Conservation (phyloP, 2,888 invertebrate genomes). For the Cryptocephalus primarius region DNA sequence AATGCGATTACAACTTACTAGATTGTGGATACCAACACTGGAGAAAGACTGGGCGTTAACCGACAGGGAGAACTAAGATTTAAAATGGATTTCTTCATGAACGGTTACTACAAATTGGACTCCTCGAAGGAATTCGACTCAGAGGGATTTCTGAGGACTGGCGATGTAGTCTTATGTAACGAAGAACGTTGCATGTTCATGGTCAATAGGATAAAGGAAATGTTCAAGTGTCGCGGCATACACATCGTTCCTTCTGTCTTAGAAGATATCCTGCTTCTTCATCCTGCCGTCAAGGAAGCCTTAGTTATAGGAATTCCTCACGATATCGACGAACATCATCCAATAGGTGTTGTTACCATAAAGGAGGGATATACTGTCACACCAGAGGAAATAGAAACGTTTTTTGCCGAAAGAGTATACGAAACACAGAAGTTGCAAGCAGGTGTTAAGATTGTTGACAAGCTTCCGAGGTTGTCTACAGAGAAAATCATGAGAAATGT, state of each 20-base stretch:
- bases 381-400: too few relatives aligned
- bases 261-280: conserved; percentile 56
- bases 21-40: conserved; percentile 39
- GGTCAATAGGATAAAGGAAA: conserved; percentile 37
- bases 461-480: too few relatives aligned
- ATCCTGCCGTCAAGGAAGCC: conserved; percentile 62
- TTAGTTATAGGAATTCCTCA: conserved; percentile 49
- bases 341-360: too few relatives aligned
- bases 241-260: conserved; percentile 67
- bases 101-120: conserved; percentile 39
- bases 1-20: conserved; percentile 21
- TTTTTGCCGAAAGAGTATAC: too few relatives aligned
- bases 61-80: conserved; percentile 42
- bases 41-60: conserved; percentile 37
- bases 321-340: too few relatives aligned
- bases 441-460: too few relatives aligned
- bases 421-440: too few relatives aligned
- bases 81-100: conserved; percentile 27
- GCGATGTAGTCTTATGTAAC: conserved; percentile 41
- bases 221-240: conserved; percentile 39
- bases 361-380: too few relatives aligned
- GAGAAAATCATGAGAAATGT: too few relatives aligned
- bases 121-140: conserved; percentile 33
- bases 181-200: conserved; percentile 36
- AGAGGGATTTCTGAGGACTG: conserved; percentile 40